Percentiles rank a stretch among this genome's conserved stretches.
These are phyloP conservation scores for Netelia melanura DNA, from an alignment of 2,888 invertebrate species.

Conservation along the genomic window DNA sequence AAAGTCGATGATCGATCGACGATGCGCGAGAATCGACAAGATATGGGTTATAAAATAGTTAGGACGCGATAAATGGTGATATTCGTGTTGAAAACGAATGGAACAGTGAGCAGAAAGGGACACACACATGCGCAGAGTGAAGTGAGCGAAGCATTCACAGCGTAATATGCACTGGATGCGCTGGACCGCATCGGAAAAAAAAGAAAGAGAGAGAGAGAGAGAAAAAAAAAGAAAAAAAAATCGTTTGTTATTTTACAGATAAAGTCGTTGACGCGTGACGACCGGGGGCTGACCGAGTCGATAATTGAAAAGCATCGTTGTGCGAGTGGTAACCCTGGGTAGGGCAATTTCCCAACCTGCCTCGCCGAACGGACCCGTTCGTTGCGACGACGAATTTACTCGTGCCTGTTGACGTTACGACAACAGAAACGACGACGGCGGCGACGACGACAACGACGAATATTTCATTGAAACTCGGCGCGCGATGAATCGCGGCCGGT, in stretches of 20 bases:
- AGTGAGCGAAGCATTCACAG: not conserved
- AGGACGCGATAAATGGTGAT: not conserved
- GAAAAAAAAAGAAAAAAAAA: not conserved
- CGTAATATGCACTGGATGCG: conserved; percentile 25
- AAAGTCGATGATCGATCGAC: too few relatives aligned
- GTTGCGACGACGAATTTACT: conserved; percentile 19
- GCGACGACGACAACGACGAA: conserved; percentile 28
- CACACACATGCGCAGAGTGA: conserved; percentile 45
- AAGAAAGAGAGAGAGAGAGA: conserved; percentile 22
- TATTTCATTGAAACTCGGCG: conserved; percentile 38
- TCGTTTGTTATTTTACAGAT: conserved; percentile 77
- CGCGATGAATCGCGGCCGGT: conserved; percentile 48
- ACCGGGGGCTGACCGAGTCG: conserved; percentile 63
- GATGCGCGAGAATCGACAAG: too few relatives aligned
- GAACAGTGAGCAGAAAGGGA: not conserved
- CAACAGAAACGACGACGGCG: conserved; percentile 22
- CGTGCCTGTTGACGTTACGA: conserved; percentile 44
- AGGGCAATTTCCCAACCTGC: conserved; percentile 24
- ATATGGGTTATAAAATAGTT: too few relatives aligned
- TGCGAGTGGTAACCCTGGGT: conserved; percentile 49
- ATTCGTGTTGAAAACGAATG: conserved; percentile 15
- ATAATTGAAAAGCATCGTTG: conserved; percentile 74
- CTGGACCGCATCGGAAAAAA: conserved; percentile 21
- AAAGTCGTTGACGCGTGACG: conserved; percentile 64
- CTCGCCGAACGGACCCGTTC: conserved; percentile 22